Conservation (phyloP, 2,113 vertebrate genomes). For the Boleophthalmus pectinirostris region DNA sequence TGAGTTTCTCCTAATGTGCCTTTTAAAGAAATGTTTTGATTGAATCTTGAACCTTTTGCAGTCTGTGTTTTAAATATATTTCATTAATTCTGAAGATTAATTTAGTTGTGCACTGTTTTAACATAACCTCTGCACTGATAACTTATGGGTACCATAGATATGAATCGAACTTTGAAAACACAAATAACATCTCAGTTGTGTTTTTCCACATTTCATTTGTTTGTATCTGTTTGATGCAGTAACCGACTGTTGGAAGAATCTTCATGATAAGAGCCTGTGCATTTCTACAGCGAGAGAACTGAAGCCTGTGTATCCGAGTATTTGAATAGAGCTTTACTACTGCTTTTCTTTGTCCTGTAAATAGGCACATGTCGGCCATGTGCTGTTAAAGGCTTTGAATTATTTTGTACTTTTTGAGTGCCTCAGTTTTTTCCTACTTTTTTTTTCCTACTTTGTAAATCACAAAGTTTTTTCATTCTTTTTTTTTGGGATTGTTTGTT, state of each 20-base stretch:
- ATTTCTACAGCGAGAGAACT: background rate
- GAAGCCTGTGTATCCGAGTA: background rate
- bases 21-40: too few relatives aligned
- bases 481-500: too few relatives aligned
- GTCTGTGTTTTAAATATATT: background rate
- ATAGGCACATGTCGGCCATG: too few relatives aligned
- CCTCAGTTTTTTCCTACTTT: too few relatives aligned
- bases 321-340: background rate
- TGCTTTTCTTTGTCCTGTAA: background rate
- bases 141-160: constrained; percentile 9
- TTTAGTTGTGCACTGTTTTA: too few relatives aligned
- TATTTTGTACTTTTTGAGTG: too few relatives aligned
- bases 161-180: background rate
- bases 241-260: background rate
- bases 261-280: background rate
- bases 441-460: too few relatives aligned
- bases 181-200: background rate
- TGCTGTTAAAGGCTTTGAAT: too few relatives aligned
- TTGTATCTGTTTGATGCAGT: background rate
- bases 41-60: too few relatives aligned
- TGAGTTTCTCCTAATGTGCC: constrained; percentile 41
- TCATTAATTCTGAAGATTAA: constrained; percentile 3
- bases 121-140: constrained; percentile 11
- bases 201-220: background rate
- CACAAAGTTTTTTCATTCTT: too few relatives aligned